Evolutionary conservation across 2,797 vertebrate species (phyloP), one percentile per base, ranked within the genome.

Genomic region (Hypotaenidia philippensis): DNA sequence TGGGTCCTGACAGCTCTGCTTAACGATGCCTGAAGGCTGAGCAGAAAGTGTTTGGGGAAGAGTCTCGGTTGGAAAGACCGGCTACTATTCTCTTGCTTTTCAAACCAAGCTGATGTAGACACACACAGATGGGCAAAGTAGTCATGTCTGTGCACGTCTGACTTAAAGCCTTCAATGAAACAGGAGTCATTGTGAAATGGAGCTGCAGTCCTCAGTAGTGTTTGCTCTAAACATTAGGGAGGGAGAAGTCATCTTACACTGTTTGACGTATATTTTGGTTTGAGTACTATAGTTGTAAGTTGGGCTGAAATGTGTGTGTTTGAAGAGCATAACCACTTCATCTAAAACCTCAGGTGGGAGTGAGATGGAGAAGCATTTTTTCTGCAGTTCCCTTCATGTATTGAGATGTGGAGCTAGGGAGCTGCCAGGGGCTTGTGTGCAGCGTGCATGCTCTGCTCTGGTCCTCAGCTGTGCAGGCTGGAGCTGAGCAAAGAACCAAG

Each of bases 391-490:
- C 41, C 21, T 49, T 22, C 26, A 2, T 25, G 52, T 29, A 38
- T 1, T n/a, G 45, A n/a, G 40, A 60, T 10, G 26, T 40, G 41
- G 31, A 19, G 25, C 25, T 50, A 25, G 49, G 25, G 49, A 26
- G 70, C 61, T n/a, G 68, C 21, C 25, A 40, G 60, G 10, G 44
- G 10, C 5, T 15, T 13, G 16, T 1, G 5, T 61, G 69, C 61
- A 41, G 65, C 2, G 1, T 49, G n/a, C 6, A 0, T 41, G 22
- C 47, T 56, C 9, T 66, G 60, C 36, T 10, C 15, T 1, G 5
- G 8, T 55, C 69, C 36, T 49, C 16, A 25, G 45, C 66, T 27
- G 19, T 5, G 18, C 7, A 9, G 57, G 64, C 59, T 61, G 59
- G n/a, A 53, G 36, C 68, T 34, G 82, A 55, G 57, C 0, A 2